Evolutionary conservation across 2,113 vertebrate species (phyloP), one percentile per base, ranked within the genome.

Genomic region (Mormoops blainvillei): DNA sequence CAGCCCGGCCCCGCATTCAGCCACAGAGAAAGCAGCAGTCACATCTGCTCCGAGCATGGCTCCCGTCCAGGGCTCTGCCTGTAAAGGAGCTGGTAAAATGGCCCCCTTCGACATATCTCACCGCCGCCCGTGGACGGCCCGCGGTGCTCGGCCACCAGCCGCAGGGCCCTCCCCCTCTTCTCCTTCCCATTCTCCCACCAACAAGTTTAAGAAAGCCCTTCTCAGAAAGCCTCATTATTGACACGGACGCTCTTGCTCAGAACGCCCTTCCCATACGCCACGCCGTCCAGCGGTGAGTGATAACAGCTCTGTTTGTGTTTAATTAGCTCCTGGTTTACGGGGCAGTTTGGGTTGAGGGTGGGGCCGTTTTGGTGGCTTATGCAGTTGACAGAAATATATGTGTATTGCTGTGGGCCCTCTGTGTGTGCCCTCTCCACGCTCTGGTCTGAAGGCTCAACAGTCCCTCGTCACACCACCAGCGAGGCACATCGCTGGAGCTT

Each of bases 281-380:
- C 93, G 94, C 86, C 45, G 82, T 71, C 52, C 74, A 61, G 89
- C 3, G 52, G 89, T 84, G 94, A 95, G 95, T 94, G 97, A 97
- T 96, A 97, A 97, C 93, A 94, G 65, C 97, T 70, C 90, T 96
- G 96, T 97, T 96, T 97, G 97, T 95, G 95, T 97, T 97, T 97
- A 93, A 96, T 97, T 97, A 97, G 97, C 91, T 88, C 78, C 63
- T 81, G 97, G 97, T 93, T 97, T 93, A 93, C 18, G 65, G 45
- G 93, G 89, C 83, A 94, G 95, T 97, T 96, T 96, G 93, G 80
- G 74, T 93, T 91, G 78, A 92, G 94, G 97, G 96, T 89, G 94
- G 94, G 95, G 83, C 97, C 94, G 95, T 94, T 94, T 95, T 87
- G 45, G 91, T 77, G 94, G 97, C 96, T 96, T 81, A 80, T 38